A percentile compares a stretch with the other conserved stretches of the same genome.
Evolutionary conservation across 2,888 invertebrate genomes (phyloP).

Genomic region (Meteorus cinctellus): DNA sequence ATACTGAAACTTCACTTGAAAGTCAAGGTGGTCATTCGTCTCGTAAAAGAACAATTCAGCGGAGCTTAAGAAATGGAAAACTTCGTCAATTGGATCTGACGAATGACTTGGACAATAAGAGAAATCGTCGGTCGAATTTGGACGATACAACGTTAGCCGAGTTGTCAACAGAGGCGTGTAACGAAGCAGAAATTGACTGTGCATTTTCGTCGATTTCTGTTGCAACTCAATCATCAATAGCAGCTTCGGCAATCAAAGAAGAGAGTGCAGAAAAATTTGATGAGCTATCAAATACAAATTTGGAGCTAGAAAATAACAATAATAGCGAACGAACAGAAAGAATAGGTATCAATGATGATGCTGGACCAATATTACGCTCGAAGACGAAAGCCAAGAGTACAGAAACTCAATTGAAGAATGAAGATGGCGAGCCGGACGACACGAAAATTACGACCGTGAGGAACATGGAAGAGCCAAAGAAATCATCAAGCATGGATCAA

Average conservation of each 20-base stretch:
- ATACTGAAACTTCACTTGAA: constrained; percentile 53
- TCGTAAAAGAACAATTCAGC: constrained; percentile 65
- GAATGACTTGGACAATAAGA: constrained; percentile 57
- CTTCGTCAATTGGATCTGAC: constrained; percentile 75
- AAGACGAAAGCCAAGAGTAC: constrained; percentile 68
- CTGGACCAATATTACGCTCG: constrained; percentile 68
- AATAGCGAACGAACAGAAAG: constrained; percentile 65
- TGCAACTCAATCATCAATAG: constrained; percentile 49
- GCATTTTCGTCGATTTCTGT: constrained; percentile 59
- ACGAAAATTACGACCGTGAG: constrained; percentile 47
- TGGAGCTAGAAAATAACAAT: constrained; percentile 67
- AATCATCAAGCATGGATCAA: constrained; percentile 55
- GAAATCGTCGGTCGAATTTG: constrained; percentile 60
- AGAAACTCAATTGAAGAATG: constrained; percentile 53
- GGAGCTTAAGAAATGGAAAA: constrained; percentile 80
- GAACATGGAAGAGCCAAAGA: constrained; percentile 38
- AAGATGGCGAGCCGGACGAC: constrained; percentile 32
- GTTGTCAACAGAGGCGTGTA: constrained; percentile 49
- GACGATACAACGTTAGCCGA: constrained; percentile 58
- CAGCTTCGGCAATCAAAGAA: background rate
- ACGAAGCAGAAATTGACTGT: constrained; percentile 55
- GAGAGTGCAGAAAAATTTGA: background rate
- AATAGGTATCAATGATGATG: constrained; percentile 52
- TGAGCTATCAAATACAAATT: constrained; percentile 52
- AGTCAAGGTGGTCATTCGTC: constrained; percentile 53